Percentiles rank a stretch among this genome's conserved stretches.
Conservation (phyloP, 2,888 invertebrate genomes). For the Trypoxylon attenuatum region DNA sequence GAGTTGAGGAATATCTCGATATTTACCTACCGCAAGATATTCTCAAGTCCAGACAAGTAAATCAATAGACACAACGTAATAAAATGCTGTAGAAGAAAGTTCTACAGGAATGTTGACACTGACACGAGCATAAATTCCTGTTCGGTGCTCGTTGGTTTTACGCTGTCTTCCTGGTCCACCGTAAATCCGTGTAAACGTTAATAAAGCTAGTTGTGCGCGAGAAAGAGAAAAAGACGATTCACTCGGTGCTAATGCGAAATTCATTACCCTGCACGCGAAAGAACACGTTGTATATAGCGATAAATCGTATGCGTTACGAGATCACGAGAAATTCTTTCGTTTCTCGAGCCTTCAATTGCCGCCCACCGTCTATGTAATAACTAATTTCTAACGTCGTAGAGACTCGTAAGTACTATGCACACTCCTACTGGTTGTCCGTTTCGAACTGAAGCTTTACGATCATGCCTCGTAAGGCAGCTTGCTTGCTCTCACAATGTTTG, state of each 20-base stretch:
- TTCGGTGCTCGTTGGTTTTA: conserved; percentile 27
- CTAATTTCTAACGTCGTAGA: conserved; percentile 26
- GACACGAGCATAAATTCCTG: conserved; percentile 12
- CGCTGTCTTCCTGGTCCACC: conserved; percentile 18
- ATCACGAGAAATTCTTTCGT: conserved; percentile 14
- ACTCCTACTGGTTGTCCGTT: too few species aligned
- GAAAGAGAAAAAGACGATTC: too few species aligned
- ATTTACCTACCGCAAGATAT: too few species aligned
- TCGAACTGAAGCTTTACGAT: too few species aligned
- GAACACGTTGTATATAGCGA: conserved; percentile 23
- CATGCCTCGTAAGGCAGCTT: too few species aligned
- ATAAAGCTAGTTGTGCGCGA: too few species aligned
- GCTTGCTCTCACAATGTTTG: too few species aligned
- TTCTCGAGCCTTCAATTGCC: conserved; percentile 3
- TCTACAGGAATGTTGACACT: conserved; percentile 5
- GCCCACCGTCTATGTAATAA: conserved; percentile 13
- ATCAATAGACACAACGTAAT: background rate
- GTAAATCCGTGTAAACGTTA: conserved; percentile 50
- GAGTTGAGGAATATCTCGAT: too few species aligned
- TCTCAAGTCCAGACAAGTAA: too few species aligned
- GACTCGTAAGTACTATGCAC: too few species aligned
- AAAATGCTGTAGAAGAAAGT: background rate
- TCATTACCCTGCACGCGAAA: conserved; percentile 36
- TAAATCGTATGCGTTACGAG: conserved; percentile 42
- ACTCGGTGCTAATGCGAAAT: conserved; percentile 55